Base-by-base conservation (phyloP, 2,113 vertebrate genomes). In the Sturnus vulgaris region DNA sequence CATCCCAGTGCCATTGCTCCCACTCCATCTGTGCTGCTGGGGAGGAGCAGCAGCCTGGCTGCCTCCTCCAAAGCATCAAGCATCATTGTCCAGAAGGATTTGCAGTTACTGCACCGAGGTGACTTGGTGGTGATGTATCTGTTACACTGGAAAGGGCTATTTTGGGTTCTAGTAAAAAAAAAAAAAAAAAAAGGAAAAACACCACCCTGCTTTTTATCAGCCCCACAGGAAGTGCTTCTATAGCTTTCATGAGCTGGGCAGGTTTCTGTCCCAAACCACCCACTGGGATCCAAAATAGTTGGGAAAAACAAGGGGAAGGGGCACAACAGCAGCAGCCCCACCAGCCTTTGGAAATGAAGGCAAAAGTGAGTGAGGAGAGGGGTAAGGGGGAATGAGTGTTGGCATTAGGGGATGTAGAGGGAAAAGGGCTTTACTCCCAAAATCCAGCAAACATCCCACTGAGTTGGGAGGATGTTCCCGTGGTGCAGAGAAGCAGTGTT, bases 381-480 rank as follows among this genome's bases (percentile, higher is more conserved):
- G 37, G 56, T 15, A 31, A 82, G 30, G 28, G 31, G 35, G 22
- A 88, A 18, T 1, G 22, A 75, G 25, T 22, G 27, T 35, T 92
- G 83, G 75, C 64, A 23, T 39, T 46, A 75, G 50, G 15, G 47
- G 22, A 2, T 49, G 10, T 21, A 31, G 28, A 72, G 15, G 22
- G 49, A 12, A 92, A 94, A 78, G 47, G 12, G 19, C 12, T 90
- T 90, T 77, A 70, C 64, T 86, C 84, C 61, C 55, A 4, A 84
- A 91, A 40, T 39, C 42, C 7, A 7, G n/a, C 82, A 90, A 91
- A 79, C 10, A 9, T 60, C 39, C 22, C 3, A 0, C 68, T 2
- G 0, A 52, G 28, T 33, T 0, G 0, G 71, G 88, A 91, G 57
- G 49, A 63, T 64, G 9, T 53, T 75, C 55, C 76, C 0, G 0